Percentiles rank a stretch among this genome's conserved stretches.
phyloP scores from a whole-genome alignment of 2,113 vertebrate genomes.

The Macquaria australasica region DNA sequence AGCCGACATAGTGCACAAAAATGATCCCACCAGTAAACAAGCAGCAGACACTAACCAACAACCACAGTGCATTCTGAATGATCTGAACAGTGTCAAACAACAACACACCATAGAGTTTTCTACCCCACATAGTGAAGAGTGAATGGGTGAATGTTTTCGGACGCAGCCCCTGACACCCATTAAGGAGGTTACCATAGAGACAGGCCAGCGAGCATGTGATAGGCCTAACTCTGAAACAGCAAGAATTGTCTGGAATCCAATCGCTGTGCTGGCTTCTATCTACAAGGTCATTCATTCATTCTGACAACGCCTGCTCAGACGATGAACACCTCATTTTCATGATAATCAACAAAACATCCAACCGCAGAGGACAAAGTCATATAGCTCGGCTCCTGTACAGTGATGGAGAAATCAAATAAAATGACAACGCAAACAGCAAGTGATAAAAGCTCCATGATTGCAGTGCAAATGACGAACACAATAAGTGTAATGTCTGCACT shows the following conservation, averaged over 20 bases:
- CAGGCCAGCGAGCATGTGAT: slow-evolving; percentile 82
- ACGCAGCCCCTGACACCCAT: slow-evolving; percentile 79
- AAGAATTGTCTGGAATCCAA: slow-evolving; percentile 84
- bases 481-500: slow-evolving; percentile 63
- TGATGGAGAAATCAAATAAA: slow-evolving; percentile 44
- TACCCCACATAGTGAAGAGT: slow-evolving; percentile 25
- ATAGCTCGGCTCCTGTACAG: slow-evolving; percentile 16
- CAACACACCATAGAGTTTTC: slow-evolving; percentile 35
- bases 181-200: slow-evolving; percentile 88
- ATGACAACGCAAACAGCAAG: slow-evolving; percentile 33
- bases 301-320: slow-evolving; percentile 72
- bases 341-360: slow-evolving; percentile 75
- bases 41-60: background rate
- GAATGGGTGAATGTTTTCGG: slow-evolving; percentile 64
- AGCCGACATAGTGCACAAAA: background rate
- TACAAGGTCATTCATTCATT: slow-evolving; percentile 82
- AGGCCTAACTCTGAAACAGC: slow-evolving; percentile 83
- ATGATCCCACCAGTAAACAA: slow-evolving; percentile 17
- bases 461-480: slow-evolving; percentile 45
- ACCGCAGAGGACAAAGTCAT: slow-evolving; percentile 49
- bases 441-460: slow-evolving; percentile 37
- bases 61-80: background rate
- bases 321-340: slow-evolving; percentile 74
- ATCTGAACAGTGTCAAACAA: background rate
- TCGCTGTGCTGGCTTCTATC: slow-evolving; percentile 73